Evolutionary conservation across 2,113 vertebrate genomes (phyloP).

Genomic region (Scomber japonicus): DNA sequence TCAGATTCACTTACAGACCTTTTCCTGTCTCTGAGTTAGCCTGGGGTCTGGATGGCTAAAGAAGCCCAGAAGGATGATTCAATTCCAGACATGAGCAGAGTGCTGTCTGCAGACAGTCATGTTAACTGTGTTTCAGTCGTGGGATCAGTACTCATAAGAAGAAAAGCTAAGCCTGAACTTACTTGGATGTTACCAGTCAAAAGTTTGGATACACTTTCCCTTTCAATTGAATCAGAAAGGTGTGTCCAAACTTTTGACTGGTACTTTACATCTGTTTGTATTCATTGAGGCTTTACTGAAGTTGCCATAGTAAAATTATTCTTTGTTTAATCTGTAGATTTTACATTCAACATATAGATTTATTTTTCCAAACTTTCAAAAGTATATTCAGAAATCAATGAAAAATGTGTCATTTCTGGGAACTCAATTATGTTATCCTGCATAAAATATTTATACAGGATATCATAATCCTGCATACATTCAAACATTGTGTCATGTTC

Average conservation of each 20-base stretch:
- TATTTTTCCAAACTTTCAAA: not conserved
- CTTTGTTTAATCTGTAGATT: no score
- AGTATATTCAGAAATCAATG: not conserved
- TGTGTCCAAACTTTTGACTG: no score
- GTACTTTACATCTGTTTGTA: slow-evolving; percentile 2
- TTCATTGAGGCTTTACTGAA: slow-evolving; percentile 7
- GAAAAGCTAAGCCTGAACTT: slow-evolving; percentile 42
- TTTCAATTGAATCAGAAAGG: no score
- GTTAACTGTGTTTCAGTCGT: slow-evolving; percentile 50
- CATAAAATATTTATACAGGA: not conserved
- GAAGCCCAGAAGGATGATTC: slow-evolving; percentile 41
- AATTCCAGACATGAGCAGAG: slow-evolving; percentile 53
- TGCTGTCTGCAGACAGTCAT: slow-evolving; percentile 46
- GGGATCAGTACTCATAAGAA: slow-evolving; percentile 48
- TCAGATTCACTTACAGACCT: not conserved
- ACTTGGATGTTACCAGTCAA: slow-evolving; percentile 4
- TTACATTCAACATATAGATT: no score
- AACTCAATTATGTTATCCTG: not conserved
- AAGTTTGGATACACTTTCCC: not conserved
- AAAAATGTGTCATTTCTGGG: not conserved
- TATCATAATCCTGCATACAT: not conserved
- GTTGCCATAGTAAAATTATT: not conserved
- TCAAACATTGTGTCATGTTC: not conserved
- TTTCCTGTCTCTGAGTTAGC: not conserved
- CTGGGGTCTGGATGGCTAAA: not conserved